Evolutionary conservation across 1,140 invertebrate genomes (phyloP), one percentile per base, ranked within the genome.

Genomic region (Formica selysi): DNA sequence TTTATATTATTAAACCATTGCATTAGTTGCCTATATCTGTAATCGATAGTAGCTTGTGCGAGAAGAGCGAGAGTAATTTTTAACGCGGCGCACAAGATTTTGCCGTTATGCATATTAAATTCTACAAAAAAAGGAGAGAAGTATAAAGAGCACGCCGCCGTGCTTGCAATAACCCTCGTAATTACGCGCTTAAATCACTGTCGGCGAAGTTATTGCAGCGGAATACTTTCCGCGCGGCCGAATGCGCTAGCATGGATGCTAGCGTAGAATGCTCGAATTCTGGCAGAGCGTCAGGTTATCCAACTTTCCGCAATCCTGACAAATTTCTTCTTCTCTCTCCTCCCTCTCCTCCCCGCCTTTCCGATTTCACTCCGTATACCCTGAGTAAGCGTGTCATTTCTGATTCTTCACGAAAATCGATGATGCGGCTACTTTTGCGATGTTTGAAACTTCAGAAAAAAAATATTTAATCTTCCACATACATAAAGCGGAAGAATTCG

Each of bases 221-320:
- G 38, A 73, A 83, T 83, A 74, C 68, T 83, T 73, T 74, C 79
- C 68, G 38, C 57, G 68, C 68, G 54, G 54, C 41, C 54, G 79
- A 83, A 83, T 73, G 79, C 78, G 64, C 68, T 74, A 59, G 78
- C 76, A 32, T 78, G 26, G 26, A 29, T 29, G 26, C 26, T 29
- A 38, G 41, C 54, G 1, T 29, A 29, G 68, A 83, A 83, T 74
- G 57, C 54, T 61, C 68, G 79, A 73, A 74, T 83, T 22, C 26
- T 73, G 54, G 67, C 79, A 73, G 67, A 44, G 54, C 79, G 79
- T 83, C 79, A 73, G 79, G 67, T 83, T 73, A 83, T 73, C 68
- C 54, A 83, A 83, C 79, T 83, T 83, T 73, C n/a, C 54, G 79
- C 79, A 83, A 83, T 73, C 68, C 79, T 83, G 79, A 83, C 79